phyloP scores from a whole-genome alignment of 2,888 invertebrate species.

The Odontomyia ornata region DNA sequence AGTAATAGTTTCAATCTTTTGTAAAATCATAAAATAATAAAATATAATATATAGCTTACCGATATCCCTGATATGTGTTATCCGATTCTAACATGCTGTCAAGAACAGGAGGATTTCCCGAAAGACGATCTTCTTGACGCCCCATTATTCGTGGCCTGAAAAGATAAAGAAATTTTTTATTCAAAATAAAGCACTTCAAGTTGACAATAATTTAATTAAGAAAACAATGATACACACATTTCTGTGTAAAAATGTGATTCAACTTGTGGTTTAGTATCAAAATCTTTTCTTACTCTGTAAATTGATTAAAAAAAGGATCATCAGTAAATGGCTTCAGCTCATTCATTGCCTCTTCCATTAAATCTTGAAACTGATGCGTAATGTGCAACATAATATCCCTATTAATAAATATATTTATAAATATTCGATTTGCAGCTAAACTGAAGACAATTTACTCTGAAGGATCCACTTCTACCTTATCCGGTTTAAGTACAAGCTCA shows the following conservation, averaged over 20 bases:
- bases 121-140: constrained; percentile 79
- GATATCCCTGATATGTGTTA: constrained; percentile 55
- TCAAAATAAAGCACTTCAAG: no score
- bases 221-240: not conserved
- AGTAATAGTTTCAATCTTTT: no score
- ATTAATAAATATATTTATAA: not conserved
- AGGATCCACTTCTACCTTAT: constrained; percentile 67
- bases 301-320: constrained; percentile 75
- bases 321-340: constrained; percentile 77
- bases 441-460: constrained; percentile 58
- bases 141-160: constrained; percentile 82
- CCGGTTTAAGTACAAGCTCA: constrained; percentile 68
- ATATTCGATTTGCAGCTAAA: not conserved
- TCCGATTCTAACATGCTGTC: constrained; percentile 76
- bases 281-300: constrained; percentile 69
- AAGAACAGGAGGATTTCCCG: constrained; percentile 77
- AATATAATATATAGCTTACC: no score
- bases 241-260: no score
- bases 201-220: not conserved
- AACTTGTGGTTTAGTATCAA: no score
- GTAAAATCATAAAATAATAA: no score
- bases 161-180: constrained; percentile 34
- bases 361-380: constrained; percentile 69
- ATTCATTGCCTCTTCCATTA: constrained; percentile 75
- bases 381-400: constrained; percentile 68